Base-by-base conservation (phyloP, 2,888 invertebrate genomes). In the Aleiodes leptofemur region DNA sequence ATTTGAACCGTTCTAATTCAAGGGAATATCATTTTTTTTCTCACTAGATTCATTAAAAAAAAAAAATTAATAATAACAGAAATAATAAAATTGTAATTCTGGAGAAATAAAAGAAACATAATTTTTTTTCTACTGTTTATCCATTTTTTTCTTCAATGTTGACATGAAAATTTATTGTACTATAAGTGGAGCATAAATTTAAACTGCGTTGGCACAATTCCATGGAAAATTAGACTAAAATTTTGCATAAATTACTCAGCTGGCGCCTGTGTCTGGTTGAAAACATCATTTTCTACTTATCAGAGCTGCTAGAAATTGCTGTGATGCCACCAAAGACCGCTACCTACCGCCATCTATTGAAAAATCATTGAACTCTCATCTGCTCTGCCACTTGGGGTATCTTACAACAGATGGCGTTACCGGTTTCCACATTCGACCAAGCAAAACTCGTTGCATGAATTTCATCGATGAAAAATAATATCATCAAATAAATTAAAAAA, bases 121-220 rank as follows among this genome's bases (percentile, higher is more conserved):
- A 1, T 23, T 23, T 23, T 43, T 43, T 43, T 43, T 43, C 43
- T 2, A 38, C 9, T 43, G 43, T 43, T 9, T 43, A 38, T 38
- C 8, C 43, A 43, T 43, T 9, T 43, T 43, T 43, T 43, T 9
- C 6, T 43, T 43, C 9, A 43, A 43, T 43, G 38, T 38, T 16
- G 31, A 78, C 75, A 77, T 78, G 73, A 71, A 77, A 78, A 78
- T 78, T 72, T 77, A 76, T 77, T 71, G 73, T 64, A 74, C 72
- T 56, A 68, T 77, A 78, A 73, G 74, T 73, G 74, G 53, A 74
- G 72, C 76, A 66, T 80, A 78, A 78, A 80, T 80, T 78, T 77
- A 64, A 66, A 55, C 55, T 53, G 51, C 14, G 9, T 64, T 43
- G 48, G 16, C 8, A 7, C n/a, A 64, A 48, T 64, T 16, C 48